phyloP scores from a whole-genome alignment of 2,797 vertebrate genomes.

The Agapornis canus region DNA sequence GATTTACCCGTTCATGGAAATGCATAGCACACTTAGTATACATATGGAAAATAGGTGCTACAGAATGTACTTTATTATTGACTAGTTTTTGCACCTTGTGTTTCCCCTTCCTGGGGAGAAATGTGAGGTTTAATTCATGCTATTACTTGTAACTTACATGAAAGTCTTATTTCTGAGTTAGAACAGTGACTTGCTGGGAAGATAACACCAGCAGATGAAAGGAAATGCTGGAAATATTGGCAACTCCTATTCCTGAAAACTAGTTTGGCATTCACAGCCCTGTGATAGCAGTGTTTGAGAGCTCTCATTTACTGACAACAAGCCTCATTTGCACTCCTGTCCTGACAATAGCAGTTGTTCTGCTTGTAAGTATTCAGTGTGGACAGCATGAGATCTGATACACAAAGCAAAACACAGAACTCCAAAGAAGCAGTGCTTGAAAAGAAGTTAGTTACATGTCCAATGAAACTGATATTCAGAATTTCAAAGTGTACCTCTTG shows the following conservation, averaged over 20 bases:
- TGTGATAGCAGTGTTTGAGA: background rate
- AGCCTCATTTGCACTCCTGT: background rate
- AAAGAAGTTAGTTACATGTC: background rate
- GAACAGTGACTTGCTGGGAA: background rate
- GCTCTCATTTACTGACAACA: background rate
- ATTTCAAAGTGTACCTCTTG: background rate
- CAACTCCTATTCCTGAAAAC: background rate
- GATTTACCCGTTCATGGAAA: background rate
- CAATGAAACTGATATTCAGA: background rate
- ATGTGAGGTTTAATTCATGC: background rate
- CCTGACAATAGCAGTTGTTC: background rate
- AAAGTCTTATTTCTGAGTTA: background rate
- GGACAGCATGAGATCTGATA: background rate
- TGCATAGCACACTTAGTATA: fast-evolving
- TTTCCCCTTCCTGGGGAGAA: background rate
- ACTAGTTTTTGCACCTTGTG: background rate
- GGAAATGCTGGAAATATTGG: background rate
- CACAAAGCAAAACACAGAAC: background rate
- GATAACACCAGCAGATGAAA: background rate
- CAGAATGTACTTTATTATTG: background rate
- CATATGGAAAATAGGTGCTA: background rate
- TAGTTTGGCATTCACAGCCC: background rate
- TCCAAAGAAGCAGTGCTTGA: background rate
- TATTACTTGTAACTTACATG: background rate
- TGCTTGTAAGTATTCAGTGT: background rate